Percentiles rank a stretch among this genome's conserved stretches.
Evolutionary conservation across 2,113 vertebrate species (phyloP).

Genomic region (Eurypyga helias): DNA sequence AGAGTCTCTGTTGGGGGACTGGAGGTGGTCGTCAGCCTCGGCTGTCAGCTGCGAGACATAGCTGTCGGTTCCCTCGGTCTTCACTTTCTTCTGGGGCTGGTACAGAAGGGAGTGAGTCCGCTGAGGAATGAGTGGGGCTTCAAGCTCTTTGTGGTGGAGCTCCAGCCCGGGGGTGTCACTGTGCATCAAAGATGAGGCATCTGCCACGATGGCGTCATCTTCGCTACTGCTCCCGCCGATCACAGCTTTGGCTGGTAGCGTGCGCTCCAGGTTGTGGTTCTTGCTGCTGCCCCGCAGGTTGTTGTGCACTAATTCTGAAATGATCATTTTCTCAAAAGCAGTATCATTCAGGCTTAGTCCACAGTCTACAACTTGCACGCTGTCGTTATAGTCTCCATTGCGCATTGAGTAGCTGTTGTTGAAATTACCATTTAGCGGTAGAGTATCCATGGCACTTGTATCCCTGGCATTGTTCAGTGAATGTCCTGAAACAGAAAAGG

Average conservation of each 20-base stretch:
- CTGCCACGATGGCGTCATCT: constrained; percentile 90
- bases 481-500: constrained; percentile 90
- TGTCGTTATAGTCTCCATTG: constrained; percentile 92
- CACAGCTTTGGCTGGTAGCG: constrained; percentile 84
- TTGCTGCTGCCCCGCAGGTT: constrained; percentile 95
- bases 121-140: constrained; percentile 96
- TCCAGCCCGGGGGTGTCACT: constrained; percentile 86
- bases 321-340: constrained; percentile 99
- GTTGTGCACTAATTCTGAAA: constrained; percentile 99
- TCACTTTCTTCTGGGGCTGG: constrained; percentile 96
- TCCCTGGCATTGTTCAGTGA: constrained; percentile 99
- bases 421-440: constrained; percentile 99
- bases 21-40: constrained; percentile 86
- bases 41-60: constrained; percentile 88
- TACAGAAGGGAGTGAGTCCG: constrained; percentile 99
- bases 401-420: constrained; percentile 99
- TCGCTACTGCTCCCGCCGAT: constrained; percentile 89
- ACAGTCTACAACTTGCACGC: constrained; percentile 95
- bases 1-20: constrained; percentile 98
- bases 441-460: constrained; percentile 99
- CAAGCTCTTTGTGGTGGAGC: constrained; percentile 91
- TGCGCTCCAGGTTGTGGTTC: constrained; percentile 89
- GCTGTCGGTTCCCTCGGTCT: constrained; percentile 87
- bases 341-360: constrained; percentile 97
- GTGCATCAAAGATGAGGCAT: constrained; percentile 93